Evolutionary conservation across 30 jellyfish, hydroid and myxozoan species (phyloP).

Genomic region (Mastigias papua): DNA sequence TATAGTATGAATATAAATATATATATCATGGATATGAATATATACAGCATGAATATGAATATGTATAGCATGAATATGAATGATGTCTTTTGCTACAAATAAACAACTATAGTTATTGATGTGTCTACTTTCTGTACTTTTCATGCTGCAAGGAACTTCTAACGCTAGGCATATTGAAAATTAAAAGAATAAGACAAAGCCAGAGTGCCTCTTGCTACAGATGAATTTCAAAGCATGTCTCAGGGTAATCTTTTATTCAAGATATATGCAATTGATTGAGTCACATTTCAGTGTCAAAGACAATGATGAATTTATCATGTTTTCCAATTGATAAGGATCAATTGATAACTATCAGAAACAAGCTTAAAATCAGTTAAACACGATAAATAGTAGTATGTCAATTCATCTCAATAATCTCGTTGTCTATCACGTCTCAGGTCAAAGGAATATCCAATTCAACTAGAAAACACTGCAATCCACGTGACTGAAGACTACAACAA

Average conservation of each 20-base stretch:
- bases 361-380: conserved; percentile 34
- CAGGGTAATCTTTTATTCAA: neutral
- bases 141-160: no score
- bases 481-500: neutral
- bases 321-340: conserved; percentile 20
- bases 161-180: no score
- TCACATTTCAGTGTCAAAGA: conserved; percentile 1
- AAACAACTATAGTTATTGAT: no score
- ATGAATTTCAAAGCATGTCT: neutral
- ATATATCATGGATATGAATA: no score
- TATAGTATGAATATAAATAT: no score
- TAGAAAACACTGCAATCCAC: neutral
- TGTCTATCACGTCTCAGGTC: conserved; percentile 16
- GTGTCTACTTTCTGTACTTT: no score
- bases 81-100: no score
- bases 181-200: no score
- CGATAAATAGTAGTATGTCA: conserved; percentile 9
- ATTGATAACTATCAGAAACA: conserved; percentile 51
- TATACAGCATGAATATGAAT: no score
- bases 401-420: conserved; percentile 13
- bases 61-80: no score
- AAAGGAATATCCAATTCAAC: conserved; percentile 10
- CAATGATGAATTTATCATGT: conserved; percentile 19
- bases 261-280: neutral
- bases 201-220: neutral